Evolutionary conservation across 2,797 vertebrate species (phyloP), one percentile per base, ranked within the genome.

Genomic region (Mionectes olivaceus): DNA sequence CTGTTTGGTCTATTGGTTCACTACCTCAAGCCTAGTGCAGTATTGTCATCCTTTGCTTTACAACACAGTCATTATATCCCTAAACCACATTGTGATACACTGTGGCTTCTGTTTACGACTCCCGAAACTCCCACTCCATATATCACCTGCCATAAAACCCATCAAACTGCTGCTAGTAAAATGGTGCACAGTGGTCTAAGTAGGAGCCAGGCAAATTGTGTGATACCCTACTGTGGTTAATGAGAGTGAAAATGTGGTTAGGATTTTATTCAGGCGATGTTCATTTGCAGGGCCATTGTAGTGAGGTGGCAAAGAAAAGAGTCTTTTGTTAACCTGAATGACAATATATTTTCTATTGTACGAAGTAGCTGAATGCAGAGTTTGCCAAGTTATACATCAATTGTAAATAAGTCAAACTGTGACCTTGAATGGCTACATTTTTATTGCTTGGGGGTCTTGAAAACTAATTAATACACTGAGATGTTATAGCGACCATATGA

Each of bases 61-160:
- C 98, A 98, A 98, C 97, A 96, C 97, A 98, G 97, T 98, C 98
- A 98, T 98, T 98, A 98, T 97, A 98, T 98, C 97, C 98, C 98
- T 98, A 98, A 98, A 98, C 98, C 98, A 98, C 97, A 98, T 98
- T 98, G 98, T 98, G 98, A 98, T 98, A 98, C 98, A 98, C 97
- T 97, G 98, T 98, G 98, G 97, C 98, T 98, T 97, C 98, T 98
- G 98, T 98, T 98, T 98, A 98, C 96, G 98, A 98, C 98, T 98
- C 97, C 97, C 97, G 96, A 98, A 98, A 98, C 98, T 98, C 98
- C 98, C 97, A 98, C 98, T 98, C 98, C 97, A 98, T 98, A 98
- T 98, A 98, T 98, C 98, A 98, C 98, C 98, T 98, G 97, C 98
- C 97, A 98, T 98, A 98, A 98, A 98, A 98, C 97, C 98, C 97